These are phyloP conservation scores for Furcula furcula DNA, from an alignment of 2,888 invertebrate genomes.

Conservation along the genomic window DNA sequence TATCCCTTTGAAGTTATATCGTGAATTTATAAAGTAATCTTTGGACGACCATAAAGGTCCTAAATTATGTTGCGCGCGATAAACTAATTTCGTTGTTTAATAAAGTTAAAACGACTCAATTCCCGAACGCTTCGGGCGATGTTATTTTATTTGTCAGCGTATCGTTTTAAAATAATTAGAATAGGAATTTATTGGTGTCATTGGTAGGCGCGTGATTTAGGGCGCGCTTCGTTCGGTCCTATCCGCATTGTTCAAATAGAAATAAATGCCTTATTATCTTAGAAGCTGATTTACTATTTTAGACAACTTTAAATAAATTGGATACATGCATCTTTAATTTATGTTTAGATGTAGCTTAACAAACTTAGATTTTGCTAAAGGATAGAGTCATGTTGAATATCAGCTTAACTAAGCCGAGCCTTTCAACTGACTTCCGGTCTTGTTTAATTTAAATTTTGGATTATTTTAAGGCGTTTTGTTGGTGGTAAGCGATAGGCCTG, in stretches of 20 bases:
- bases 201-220: slow-evolving; percentile 59
- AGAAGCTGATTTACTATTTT: too few species aligned
- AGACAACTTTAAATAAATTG: too few species aligned
- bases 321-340: too few species aligned
- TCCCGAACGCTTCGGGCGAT: slow-evolving; percentile 52
- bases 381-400: too few species aligned
- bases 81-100: slow-evolving; percentile 58
- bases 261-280: too few species aligned
- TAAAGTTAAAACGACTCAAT: slow-evolving; percentile 62
- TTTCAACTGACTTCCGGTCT: too few species aligned
- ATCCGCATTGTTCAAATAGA: slow-evolving; percentile 56
- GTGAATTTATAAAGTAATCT: slow-evolving; percentile 6
- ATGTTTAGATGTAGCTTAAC: too few species aligned
- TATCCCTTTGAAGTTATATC: slow-evolving; percentile 35
- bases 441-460: too few species aligned
- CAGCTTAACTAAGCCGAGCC: too few species aligned
- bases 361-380: too few species aligned
- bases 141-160: slow-evolving; percentile 70
- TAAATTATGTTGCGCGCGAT: slow-evolving; percentile 46
- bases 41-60: slow-evolving; percentile 28
- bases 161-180: slow-evolving; percentile 71
- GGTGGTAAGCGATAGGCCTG: too few species aligned
- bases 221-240: slow-evolving; percentile 27
- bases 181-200: slow-evolving; percentile 74
- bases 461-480: too few species aligned